phyloP scores from a whole-genome alignment of 2,888 invertebrate genomes.

The Oxycera nigricornis region DNA sequence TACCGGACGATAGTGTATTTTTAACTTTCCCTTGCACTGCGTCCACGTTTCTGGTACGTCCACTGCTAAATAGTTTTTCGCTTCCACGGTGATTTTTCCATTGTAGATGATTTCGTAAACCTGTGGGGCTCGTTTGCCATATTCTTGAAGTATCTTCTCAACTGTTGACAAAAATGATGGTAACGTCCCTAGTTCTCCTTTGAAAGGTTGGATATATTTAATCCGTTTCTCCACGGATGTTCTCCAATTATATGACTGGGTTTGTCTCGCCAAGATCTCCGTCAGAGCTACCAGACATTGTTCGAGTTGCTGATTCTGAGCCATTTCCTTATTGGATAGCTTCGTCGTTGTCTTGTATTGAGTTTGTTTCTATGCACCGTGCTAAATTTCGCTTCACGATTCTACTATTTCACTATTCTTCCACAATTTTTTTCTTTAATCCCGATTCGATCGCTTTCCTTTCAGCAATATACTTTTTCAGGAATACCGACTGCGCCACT shows the following conservation, averaged over 20 bases:
- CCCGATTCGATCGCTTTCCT: background rate
- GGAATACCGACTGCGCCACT: slow-evolving; percentile 15
- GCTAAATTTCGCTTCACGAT: background rate
- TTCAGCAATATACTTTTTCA: background rate
- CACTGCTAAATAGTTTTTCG: background rate
- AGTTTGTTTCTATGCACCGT: background rate
- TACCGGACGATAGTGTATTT: background rate
- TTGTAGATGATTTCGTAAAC: background rate
- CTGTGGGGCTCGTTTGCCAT: background rate
- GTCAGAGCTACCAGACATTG: background rate
- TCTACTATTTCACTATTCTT: background rate
- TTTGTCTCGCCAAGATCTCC: background rate
- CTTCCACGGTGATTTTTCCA: slow-evolving; percentile 3
- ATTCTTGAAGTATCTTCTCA: background rate
- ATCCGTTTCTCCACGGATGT: slow-evolving; percentile 1
- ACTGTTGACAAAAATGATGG: background rate
- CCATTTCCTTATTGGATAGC: background rate
- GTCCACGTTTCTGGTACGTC: background rate
- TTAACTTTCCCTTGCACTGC: background rate
- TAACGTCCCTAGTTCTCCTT: slow-evolving; percentile 7
- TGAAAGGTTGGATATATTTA: background rate
- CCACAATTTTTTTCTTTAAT: background rate
- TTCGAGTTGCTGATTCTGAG: slow-evolving; percentile 1
- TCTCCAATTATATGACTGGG: background rate
- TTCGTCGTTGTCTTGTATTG: background rate